phyloP scores from a whole-genome alignment of 2,888 invertebrate species.

The Pandemis heparana region DNA sequence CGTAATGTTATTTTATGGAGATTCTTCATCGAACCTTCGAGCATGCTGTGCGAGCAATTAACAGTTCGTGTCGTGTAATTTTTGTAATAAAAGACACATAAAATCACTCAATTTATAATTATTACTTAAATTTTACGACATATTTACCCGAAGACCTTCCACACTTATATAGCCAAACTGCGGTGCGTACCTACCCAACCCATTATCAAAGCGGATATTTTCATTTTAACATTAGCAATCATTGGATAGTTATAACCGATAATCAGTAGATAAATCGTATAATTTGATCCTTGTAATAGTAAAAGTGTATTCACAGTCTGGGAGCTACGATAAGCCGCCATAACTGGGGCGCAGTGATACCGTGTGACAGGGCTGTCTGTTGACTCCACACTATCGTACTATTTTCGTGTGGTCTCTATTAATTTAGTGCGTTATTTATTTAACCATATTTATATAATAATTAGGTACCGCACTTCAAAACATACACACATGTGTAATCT shows the following conservation, averaged over 20 bases:
- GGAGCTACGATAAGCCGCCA: conserved; percentile 26
- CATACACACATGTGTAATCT: too few species aligned
- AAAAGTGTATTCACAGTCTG: conserved; percentile 40
- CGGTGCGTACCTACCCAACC: background rate
- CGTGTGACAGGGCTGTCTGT: conserved; percentile 15
- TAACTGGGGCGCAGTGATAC: conserved; percentile 32
- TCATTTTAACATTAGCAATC: background rate
- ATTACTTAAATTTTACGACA: background rate
- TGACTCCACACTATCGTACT: background rate
- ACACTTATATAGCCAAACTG: background rate
- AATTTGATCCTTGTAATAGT: conserved; percentile 34
- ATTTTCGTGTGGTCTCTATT: background rate
- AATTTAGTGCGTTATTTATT: background rate
- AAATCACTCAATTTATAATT: conserved; percentile 12
- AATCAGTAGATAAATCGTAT: conserved; percentile 16
- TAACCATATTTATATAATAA: background rate
- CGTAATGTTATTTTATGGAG: background rate
- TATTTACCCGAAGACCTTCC: background rate
- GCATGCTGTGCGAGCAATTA: background rate
- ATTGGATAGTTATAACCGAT: conserved; percentile 1
- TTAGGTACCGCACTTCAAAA: background rate
- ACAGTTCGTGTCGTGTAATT: background rate
- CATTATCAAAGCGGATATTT: conserved; percentile 22
- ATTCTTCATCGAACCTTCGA: background rate
- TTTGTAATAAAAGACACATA: conserved; percentile 21